Base-by-base conservation (phyloP, 2,113 vertebrate genomes). In the Sinocyclocheilus rhinocerous region DNA sequence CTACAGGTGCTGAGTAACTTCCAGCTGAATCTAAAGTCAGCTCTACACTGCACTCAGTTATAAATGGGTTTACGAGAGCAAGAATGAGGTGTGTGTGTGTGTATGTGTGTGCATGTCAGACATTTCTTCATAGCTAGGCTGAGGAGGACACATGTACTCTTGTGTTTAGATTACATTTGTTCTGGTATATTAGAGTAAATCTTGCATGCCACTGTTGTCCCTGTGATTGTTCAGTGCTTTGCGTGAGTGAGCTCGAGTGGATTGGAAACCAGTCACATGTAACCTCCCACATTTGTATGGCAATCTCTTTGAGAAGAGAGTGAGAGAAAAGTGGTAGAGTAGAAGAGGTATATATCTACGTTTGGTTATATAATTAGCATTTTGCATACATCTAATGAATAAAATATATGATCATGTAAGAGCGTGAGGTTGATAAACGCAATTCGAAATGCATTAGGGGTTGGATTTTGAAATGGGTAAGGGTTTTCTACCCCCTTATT, bases 191-290 rank as follows among this genome's bases (percentile, higher is more conserved):
- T 70, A 67, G 65, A 82, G 65, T 52, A 82, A 70, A 70, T 70
- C 81, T 81, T 50, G 79, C 39, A 61, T 82, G 81, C 65, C 81
- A 52, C 81, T 70, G 63, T 33, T 79, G 50, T 80, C 72, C 80
- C 81, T 81, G 81, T 85, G 79, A 89, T 80, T 83, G 73, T 87
- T 87, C 36, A 50, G 59, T 39, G 67, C 76, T 85, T 87, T 88
- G 83, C 76, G 50, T 52, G 63, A 87, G 80, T 52, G 67, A 83
- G 42, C 39, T 39, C 59, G 9, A 73, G 63, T 84, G 69, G 65
- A 85, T 45, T 89, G 83, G 78, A 89, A 82, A 85, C 72, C 79
- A 42, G 42, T 61, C 72, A 42, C 61, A 81, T 70, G 24, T 22
- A 57, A 76, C 59, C 87, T 81, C 70, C 78, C 59, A 81, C 72